Base-by-base conservation (phyloP, 2,797 vertebrate genomes). In the Glossophaga mutica region DNA sequence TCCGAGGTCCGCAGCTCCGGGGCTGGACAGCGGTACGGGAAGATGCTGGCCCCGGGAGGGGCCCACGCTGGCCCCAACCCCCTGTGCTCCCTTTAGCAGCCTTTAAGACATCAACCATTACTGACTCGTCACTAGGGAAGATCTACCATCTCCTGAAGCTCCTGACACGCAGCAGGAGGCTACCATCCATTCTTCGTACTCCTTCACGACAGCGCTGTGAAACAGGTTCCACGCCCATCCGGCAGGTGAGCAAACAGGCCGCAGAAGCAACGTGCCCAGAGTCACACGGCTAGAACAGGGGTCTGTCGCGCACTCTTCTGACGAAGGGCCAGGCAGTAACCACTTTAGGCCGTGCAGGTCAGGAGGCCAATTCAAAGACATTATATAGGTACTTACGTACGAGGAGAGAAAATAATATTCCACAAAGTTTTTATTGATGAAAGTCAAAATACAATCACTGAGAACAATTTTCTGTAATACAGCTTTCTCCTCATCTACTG, bases 371-470 rank as follows among this genome's bases (percentile, higher is more conserved):
- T 59, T 37, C 48, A 62, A 39, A 46, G 68, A 18, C 11, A 37
- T 32, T 5, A 21, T 2, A 19, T 0, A 55, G 34, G 52, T 39
- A 9, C 5, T 32, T 29, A 9, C 0, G n/a, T 29, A 87, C 62
- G 32, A 86, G 2, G 44, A 79, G 9, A 89, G 39, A 87, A 84
- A 88, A 84, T 4, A 62, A 87, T 26, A 86, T 6, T 67, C 39
- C 39, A 84, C 46, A 29, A 22, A 50, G 26, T 14, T 88, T 44
- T 29, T 57, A 73, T 4, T 89, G 79, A 84, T 52, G 3, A 86
- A 48, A 76, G 94, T 95, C 19, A 85, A 70, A 76, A 46, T 3
- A 52, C 42, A 59, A 82, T 65, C 10, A 92, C 0, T 11, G 29
- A 92, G 52, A 83, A 42, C 3, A 37, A 82, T 57, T 88, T 87